Percentiles rank a stretch among this genome's conserved stretches.
phyloP scores from a whole-genome alignment of 2,888 invertebrate species.

The Neoascia interrupta region DNA sequence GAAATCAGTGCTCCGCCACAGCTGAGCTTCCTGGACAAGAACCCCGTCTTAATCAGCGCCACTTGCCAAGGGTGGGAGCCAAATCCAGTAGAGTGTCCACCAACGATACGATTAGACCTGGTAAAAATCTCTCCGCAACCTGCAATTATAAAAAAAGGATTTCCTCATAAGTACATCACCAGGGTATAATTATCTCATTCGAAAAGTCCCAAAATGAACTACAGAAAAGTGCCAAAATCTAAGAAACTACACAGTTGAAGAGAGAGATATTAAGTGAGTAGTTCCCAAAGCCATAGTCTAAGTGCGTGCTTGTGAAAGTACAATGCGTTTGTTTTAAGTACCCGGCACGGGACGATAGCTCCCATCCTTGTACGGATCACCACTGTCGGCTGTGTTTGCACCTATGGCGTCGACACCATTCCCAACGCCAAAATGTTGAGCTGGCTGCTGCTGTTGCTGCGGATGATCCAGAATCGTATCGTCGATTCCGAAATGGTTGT shows the following conservation, averaged over 20 bases:
- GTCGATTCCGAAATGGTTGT: constrained; percentile 77
- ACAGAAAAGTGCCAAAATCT: constrained; percentile 12
- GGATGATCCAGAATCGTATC: constrained; percentile 68
- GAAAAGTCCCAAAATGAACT: not conserved
- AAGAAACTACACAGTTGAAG: constrained; percentile 44
- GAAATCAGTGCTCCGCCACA: constrained; percentile 95
- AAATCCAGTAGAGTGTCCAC: constrained; percentile 93
- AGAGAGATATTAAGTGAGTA: constrained; percentile 15
- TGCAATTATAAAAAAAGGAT: constrained; percentile 79
- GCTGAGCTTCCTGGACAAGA: constrained; percentile 92
- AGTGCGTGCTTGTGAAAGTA: constrained; percentile 35
- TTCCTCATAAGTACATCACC: not conserved
- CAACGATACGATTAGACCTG: constrained; percentile 93
- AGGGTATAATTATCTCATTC: not conserved
- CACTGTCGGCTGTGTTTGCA: constrained; percentile 74
- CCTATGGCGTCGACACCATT: constrained; percentile 77
- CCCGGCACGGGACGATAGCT: constrained; percentile 79
- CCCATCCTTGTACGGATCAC: constrained; percentile 73
- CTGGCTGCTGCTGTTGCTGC: constrained; percentile 69
- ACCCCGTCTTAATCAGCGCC: constrained; percentile 94
- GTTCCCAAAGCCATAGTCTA: constrained; percentile 48
- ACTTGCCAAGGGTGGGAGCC: constrained; percentile 97
- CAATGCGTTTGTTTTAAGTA: constrained; percentile 71
- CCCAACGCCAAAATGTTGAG: constrained; percentile 73
- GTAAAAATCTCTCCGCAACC: constrained; percentile 95